Evolutionary conservation across 2,113 vertebrate genomes (phyloP).

Genomic region (Myrmecobius fasciatus): DNA sequence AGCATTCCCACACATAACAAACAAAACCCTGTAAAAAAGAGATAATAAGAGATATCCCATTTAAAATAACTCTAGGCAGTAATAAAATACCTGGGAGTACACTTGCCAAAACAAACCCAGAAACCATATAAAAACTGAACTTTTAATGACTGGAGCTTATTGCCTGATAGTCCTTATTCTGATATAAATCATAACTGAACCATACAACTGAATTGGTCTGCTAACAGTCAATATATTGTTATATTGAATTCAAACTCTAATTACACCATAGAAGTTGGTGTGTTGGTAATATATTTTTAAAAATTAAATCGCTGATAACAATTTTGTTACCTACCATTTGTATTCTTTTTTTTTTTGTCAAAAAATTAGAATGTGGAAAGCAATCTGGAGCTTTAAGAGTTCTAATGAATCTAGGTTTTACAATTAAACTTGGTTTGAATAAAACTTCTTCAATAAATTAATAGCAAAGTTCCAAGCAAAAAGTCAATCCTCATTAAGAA

Average conservation of each 20-base stretch:
- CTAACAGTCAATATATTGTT: background rate
- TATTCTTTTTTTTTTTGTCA: background rate
- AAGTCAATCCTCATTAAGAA: background rate
- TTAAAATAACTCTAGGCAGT: background rate
- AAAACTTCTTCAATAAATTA: background rate
- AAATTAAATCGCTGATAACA: background rate
- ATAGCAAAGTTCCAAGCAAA: background rate
- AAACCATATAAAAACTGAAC: background rate
- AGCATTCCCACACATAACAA: background rate
- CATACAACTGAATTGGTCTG: background rate
- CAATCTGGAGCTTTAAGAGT: too few species aligned
- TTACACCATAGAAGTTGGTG: background rate
- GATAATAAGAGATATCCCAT: background rate
- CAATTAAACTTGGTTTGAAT: background rate
- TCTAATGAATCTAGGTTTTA: too few species aligned
- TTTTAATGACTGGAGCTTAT: background rate
- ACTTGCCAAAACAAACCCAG: background rate
- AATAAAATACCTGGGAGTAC: too few species aligned
- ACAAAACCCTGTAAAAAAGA: background rate
- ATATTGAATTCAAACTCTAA: background rate
- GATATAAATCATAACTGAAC: background rate
- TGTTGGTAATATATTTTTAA: background rate
- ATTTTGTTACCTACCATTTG: background rate
- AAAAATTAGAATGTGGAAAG: too few species aligned
- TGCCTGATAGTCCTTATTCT: background rate